Conservation (phyloP, 2,113 vertebrate genomes). For the Apodemus sylvaticus region DNA sequence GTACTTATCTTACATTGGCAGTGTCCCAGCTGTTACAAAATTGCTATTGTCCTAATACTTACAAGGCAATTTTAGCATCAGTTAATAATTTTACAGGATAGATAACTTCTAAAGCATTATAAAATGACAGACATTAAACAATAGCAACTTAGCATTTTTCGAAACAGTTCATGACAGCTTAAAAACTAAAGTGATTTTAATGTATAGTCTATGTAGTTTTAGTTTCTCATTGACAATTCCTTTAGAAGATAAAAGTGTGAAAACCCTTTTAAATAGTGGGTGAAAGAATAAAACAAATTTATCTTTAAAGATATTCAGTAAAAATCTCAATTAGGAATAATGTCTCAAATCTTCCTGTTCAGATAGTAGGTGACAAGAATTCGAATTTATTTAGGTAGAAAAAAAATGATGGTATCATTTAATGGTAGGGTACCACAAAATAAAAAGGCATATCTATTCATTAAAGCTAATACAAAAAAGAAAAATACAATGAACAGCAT, state of each 20-base stretch:
- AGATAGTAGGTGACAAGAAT: slow-evolving; percentile 88
- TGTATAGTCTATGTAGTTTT: slow-evolving; percentile 92
- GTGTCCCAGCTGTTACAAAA: slow-evolving; percentile 93
- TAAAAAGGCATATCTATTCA: slow-evolving; percentile 88
- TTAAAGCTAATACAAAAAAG: slow-evolving; percentile 87
- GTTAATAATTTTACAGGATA: slow-evolving; percentile 95
- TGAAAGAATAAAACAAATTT: slow-evolving; percentile 94
- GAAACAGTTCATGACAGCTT: slow-evolving; percentile 93
- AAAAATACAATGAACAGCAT: slow-evolving; percentile 85
- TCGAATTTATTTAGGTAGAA: slow-evolving; percentile 88
- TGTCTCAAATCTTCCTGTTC: slow-evolving; percentile 87
- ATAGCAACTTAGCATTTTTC: slow-evolving; percentile 93
- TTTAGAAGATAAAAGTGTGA: slow-evolving; percentile 93
- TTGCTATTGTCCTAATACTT: slow-evolving; percentile 97
- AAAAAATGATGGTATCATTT: slow-evolving; percentile 87
- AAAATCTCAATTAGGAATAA: slow-evolving; percentile 93
- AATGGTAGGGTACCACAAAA: slow-evolving; percentile 89
- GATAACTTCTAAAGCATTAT: slow-evolving; percentile 94
- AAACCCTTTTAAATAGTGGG: slow-evolving; percentile 93
- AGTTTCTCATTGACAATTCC: slow-evolving; percentile 92
- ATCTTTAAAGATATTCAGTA: slow-evolving; percentile 91
- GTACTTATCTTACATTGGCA: slow-evolving; percentile 94
- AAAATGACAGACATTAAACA: slow-evolving; percentile 96
- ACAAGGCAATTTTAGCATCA: slow-evolving; percentile 94
- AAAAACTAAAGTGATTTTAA: slow-evolving; percentile 95